Base-by-base conservation (phyloP, 2,797 vertebrate genomes). In the Sebastes iracundus region DNA sequence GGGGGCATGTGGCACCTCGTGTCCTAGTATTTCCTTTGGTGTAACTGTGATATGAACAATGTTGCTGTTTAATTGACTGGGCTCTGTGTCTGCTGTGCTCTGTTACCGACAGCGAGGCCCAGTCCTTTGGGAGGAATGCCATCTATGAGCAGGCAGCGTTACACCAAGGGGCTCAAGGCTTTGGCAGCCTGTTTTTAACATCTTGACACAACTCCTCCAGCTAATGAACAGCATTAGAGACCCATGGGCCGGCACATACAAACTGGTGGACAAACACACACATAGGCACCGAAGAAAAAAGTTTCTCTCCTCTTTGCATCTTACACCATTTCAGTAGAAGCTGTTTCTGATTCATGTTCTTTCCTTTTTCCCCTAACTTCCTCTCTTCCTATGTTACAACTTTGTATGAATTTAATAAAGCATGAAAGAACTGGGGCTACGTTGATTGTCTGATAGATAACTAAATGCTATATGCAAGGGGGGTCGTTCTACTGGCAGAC, bases 221-320 rank as follows among this genome's bases (percentile, higher is more conserved):
- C 79, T 90, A 92, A 92, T 93, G 91, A 92, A 89, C 72, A 83
- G 49, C 74, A 85, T 84, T 69, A 88, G 64, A 81, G 72, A 70
- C 87, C 85, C 78, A 58, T n/a, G 62, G 80, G 79, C 67, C 32
- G 14, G 60, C 55, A 77, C 80, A 67, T 61, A 55, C 75, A 72
- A 72, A 70, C 58, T 42, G n/a, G 72, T 10, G 42, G 56, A 61
- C 42, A 80, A 60, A 77, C 69, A 79, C 59, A 73, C 65, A 83
- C 56, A 28, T 9, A 27, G n/a, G 25, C 65, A 80, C 28, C 30
- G 12, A 64, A 16, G 56, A 25, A 70, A 25, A 70, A 72, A 62
- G 7, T 25, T 60, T 14, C 61, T 60, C 72, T 18, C 0, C 22
- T 20, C 18, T 71, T 71, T 60, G 23, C 42, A 70, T 53, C 66